Base-by-base conservation (phyloP, 2,888 invertebrate genomes). In the Hylaea fasciaria region DNA sequence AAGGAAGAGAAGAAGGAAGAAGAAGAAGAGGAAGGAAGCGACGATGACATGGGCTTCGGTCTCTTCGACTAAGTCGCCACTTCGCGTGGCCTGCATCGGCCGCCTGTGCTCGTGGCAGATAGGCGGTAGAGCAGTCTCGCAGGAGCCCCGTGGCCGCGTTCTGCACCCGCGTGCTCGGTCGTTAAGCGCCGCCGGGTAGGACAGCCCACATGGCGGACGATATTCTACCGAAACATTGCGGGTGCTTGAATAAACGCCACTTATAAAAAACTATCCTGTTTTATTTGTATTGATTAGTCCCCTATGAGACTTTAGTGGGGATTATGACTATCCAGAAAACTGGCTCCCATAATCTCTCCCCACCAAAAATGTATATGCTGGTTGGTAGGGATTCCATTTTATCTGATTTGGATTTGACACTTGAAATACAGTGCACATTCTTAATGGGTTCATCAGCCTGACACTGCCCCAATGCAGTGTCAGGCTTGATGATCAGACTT, bases 1-100 rank as follows among this genome's bases (percentile, higher is more conserved):
- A 94, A 94, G 66, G 94, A 95, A 65, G 95, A 95, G 77, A 95
- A 96, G 81, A 96, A 96, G 83, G 96, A 96, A 76, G 95, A 96
- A 89, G 95, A 96, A 78, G 96, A 97, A 78, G 97, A 96, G 60
- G 94, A 95, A 7, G 96, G 96, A 82, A 95, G 95, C 66, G 98
- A 98, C 79, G 98, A 98, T 77, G 99, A 98, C 89, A 98, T 99
- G 98, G 99, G 99, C 89, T 98, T 99, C 91, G 98, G 98, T 89
- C 95, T 97, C 22, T 97, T 97, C 83, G 97, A 97, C 89, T 97
- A 96, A 94, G 68, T 16, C 16, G 32, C 69, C 32, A 1, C 32
- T 64, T 51, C 37, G 37, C 17, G 17, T 49, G 45, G 69, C 55
- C 68, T 57, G 62, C 56, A 52, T 10, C 43, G 57, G 54, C 60